These are phyloP conservation scores for Garra rufa DNA, from an alignment of 2,113 vertebrate genomes.

Conservation along the genomic window DNA sequence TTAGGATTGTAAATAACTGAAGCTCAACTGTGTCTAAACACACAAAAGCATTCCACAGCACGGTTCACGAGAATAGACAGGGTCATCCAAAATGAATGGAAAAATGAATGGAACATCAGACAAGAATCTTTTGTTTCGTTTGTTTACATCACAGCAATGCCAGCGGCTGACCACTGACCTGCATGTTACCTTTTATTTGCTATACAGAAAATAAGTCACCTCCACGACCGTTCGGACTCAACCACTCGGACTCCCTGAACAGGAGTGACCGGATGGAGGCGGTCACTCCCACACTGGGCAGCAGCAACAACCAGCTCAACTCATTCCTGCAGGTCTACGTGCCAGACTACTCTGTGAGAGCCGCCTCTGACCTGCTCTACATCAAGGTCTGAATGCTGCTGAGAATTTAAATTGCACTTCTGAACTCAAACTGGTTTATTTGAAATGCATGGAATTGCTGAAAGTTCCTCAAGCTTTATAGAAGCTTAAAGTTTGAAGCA, in stretches of 20 bases:
- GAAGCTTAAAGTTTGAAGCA: neutral
- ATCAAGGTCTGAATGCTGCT: slow-evolving; percentile 84
- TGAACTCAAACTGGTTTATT: neutral
- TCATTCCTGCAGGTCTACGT: slow-evolving; percentile 86
- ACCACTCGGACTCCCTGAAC: slow-evolving; percentile 79
- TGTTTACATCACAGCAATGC: slow-evolving; percentile 42
- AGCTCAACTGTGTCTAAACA: neutral
- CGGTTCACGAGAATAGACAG: neutral
- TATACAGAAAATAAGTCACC: slow-evolving; percentile 86
- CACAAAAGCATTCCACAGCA: neutral
- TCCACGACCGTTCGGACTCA: slow-evolving; percentile 80
- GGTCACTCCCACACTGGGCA: slow-evolving; percentile 80
- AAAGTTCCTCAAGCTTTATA: neutral
- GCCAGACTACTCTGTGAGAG: slow-evolving; percentile 94
- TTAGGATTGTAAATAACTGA: neutral
- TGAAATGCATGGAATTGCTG: neutral
- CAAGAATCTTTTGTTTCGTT: slow-evolving; percentile 18
- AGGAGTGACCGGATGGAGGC: slow-evolving; percentile 88
- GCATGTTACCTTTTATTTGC: slow-evolving; percentile 44
- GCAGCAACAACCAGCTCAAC: slow-evolving; percentile 89
- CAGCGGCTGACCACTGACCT: slow-evolving; percentile 38
- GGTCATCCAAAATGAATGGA: slow-evolving; percentile 1
- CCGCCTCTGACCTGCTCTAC: slow-evolving; percentile 91
- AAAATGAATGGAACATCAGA: slow-evolving; percentile 33
- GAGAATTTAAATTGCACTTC: neutral